These are phyloP conservation scores for Megastigmus dorsalis DNA, from an alignment of 2,888 invertebrate genomes.

Conservation along the genomic window DNA sequence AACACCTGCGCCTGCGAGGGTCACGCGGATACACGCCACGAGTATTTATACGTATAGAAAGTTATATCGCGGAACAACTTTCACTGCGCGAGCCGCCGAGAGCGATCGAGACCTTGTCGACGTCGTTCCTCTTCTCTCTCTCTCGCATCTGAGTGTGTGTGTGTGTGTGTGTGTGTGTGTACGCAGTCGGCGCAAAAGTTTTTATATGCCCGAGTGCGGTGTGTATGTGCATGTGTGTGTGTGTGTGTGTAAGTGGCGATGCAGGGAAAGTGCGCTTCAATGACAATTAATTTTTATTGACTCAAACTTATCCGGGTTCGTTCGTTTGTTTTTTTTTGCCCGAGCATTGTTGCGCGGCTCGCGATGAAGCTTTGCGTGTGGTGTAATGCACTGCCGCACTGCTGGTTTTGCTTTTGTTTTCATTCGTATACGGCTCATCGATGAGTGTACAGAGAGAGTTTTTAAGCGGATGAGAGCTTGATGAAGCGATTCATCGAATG, in stretches of 20 bases:
- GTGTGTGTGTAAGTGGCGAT: neutral
- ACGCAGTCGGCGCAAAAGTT: neutral
- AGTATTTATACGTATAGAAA: constrained; percentile 23
- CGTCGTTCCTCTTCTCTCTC: neutral
- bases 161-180: too few species aligned
- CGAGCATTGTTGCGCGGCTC: neutral
- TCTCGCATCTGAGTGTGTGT: neutral
- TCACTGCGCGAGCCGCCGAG: too few species aligned
- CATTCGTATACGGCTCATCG: too few species aligned
- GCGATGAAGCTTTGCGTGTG: neutral
- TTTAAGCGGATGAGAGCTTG: too few species aligned
- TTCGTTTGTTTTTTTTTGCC: neutral
- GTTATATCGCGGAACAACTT: constrained; percentile 24
- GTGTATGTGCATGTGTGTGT: too few species aligned
- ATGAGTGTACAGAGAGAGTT: too few species aligned
- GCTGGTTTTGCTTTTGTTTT: too few species aligned
- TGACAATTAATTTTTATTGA: neutral
- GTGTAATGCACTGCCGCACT: neutral
- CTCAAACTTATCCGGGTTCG: too few species aligned
- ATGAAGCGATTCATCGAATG: too few species aligned
- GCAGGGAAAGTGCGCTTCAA: constrained; percentile 7
- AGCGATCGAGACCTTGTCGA: constrained; percentile 6
- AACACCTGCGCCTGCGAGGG: neutral
- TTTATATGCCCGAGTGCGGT: neutral
- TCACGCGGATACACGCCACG: neutral